Percentiles rank a stretch among this genome's conserved stretches.
These are phyloP conservation scores for Drosophila subobscura DNA, from an alignment of 1,140 invertebrate genomes.

Conservation along the genomic window DNA sequence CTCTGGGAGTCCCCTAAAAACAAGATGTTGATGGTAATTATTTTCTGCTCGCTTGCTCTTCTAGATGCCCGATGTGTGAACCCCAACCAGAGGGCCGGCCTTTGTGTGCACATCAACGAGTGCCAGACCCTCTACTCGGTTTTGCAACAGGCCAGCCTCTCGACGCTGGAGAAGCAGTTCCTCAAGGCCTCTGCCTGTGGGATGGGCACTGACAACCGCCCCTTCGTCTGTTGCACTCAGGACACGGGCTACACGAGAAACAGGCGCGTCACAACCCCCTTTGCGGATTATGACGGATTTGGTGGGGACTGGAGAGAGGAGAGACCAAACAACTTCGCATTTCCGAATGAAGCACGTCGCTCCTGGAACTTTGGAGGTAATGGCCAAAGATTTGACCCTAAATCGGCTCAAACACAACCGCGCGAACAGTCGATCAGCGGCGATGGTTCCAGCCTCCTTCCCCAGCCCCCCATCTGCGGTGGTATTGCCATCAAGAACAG, in stretches of 20 bases:
- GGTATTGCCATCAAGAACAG: conserved; percentile 72
- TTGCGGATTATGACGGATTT: conserved; percentile 48
- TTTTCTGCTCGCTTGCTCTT: conserved; percentile 13
- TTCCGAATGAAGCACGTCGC: conserved; percentile 25
- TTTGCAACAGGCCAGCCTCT: conserved; percentile 47
- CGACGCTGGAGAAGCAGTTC: conserved; percentile 50
- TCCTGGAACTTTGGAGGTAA: conserved; percentile 58
- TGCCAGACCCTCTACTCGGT: conserved; percentile 69
- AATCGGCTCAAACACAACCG: not conserved
- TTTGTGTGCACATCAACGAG: conserved; percentile 66
- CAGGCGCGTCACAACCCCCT: conserved; percentile 17
- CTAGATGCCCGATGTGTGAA: conserved; percentile 64
- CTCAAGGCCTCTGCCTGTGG: conserved; percentile 64
- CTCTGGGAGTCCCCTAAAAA: conserved; percentile 41
- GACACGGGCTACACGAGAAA: conserved; percentile 65
- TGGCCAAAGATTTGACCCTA: conserved; percentile 10
- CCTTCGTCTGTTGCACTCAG: conserved; percentile 72
- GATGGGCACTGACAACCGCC: conserved; percentile 43
- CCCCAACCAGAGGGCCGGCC: conserved; percentile 62
- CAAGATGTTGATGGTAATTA: conserved; percentile 26
- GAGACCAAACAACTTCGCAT: conserved; percentile 20
- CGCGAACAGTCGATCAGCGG: not conserved
- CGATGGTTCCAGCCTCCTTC: conserved; percentile 58
- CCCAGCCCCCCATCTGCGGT: conserved; percentile 68
- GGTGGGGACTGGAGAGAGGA: conserved; percentile 18